Base-by-base conservation (phyloP, 2,797 vertebrate genomes). In the Oryzias dopingdopingensis region DNA sequence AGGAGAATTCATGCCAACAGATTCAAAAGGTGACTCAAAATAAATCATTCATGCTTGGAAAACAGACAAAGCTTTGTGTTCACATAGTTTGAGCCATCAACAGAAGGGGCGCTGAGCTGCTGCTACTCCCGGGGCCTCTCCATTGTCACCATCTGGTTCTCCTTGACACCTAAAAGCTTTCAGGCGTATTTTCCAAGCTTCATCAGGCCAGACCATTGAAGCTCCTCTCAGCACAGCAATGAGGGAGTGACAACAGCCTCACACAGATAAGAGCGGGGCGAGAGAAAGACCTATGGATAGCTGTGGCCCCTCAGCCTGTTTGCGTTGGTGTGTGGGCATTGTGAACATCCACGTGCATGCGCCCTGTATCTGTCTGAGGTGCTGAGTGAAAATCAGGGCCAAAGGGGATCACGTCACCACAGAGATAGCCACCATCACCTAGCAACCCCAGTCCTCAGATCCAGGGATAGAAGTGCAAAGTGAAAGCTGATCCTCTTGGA, bases 181-280 rank as follows among this genome's bases (percentile, higher is more conserved):
- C 59, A 22, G 60, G 76, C 79, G 74, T 80, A 82, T 81, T 72
- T 56, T 65, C 67, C 60, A 24, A 79, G 75, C 67, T 62, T 78
- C 79, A 64, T 83, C 79, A 67, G 82, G 82, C 79, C 77, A 46
- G 62, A 49, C 62, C 51, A 75, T 60, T 69, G 81, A 81, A 78
- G 71, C 59, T 23, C 72, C 80, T 88, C 84, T 90, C 86, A 89
- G 77, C 85, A 84, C 69, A 20, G 79, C 89, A 84, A 72, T 88
- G 83, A 90, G 74, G 81, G 88, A 86, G 85, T 80, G 89, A 89
- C 86, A 91, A 89, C 87, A 89, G 87, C 65, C 81, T 80, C 62
- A 59, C 65, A 43, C 55, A 88, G 90, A 91, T 91, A 90, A 89
- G 77, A 83, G 62, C 42, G 41, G 49, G 65, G 76, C 10, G 62